Conservation (phyloP, 1,140 invertebrate species). For the Sycobia sp. region DNA sequence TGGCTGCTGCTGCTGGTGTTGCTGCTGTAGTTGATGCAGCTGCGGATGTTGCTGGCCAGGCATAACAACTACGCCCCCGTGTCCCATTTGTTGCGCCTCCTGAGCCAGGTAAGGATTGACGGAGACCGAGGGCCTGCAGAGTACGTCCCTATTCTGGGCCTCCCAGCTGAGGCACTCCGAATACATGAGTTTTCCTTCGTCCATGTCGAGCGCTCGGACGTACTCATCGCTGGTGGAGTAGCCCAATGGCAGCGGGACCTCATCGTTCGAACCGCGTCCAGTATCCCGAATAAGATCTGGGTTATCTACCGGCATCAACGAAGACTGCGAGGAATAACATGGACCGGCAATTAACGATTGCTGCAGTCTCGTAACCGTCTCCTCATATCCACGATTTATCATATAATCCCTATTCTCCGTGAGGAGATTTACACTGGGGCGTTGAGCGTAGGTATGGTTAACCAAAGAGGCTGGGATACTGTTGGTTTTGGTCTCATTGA, state of each 20-base stretch:
- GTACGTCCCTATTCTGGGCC: conserved; percentile 60
- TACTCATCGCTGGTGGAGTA: conserved; percentile 39
- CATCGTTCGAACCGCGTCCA: conserved; percentile 50
- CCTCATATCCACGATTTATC: conserved; percentile 21
- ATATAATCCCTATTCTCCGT: conserved; percentile 18
- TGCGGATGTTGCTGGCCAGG: conserved; percentile 32
- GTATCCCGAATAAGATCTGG: conserved; percentile 84
- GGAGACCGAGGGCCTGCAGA: conserved; percentile 39
- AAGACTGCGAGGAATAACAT: conserved; percentile 68
- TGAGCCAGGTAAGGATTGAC: conserved; percentile 72
- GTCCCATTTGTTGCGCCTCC: conserved; percentile 64
- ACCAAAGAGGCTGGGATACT: conserved; percentile 46
- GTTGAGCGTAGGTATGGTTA: conserved; percentile 41
- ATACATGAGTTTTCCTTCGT: conserved; percentile 77
- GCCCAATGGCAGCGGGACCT: conserved; percentile 45
- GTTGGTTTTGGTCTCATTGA: conserved; percentile 48
- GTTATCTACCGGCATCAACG: conserved; percentile 70
- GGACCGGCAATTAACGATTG: conserved; percentile 53
- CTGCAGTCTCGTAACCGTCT: background rate
- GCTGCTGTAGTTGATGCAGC: conserved; percentile 25
- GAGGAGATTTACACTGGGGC: conserved; percentile 8
- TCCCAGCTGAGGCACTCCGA: conserved; percentile 64
- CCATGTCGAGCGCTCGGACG: conserved; percentile 61
- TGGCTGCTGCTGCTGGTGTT: conserved; percentile 24
- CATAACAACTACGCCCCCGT: conserved; percentile 39